Base-by-base conservation (phyloP, 2,113 vertebrate species). In the Pampusana beccarii region DNA sequence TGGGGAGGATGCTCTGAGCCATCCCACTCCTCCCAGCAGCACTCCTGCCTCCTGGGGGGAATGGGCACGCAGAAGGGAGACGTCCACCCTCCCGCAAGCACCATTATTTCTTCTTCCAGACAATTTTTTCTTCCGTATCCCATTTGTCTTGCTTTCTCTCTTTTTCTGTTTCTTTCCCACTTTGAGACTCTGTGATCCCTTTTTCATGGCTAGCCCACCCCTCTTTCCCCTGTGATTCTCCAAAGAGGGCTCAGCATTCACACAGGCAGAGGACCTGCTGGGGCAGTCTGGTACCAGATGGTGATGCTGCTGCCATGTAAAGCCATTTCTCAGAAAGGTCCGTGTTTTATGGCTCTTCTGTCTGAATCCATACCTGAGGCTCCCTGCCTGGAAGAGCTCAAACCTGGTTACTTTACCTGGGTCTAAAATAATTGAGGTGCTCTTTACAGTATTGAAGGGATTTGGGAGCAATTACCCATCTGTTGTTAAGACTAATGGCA, bases 41-140 rank as follows among this genome's bases (percentile, higher is more conserved):
- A 7, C 3, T 80, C 50, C 38, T 0, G 0, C 15, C 33, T 74
- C 21, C 23, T 2, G 0, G 9, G 29, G n/a, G 28, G 5, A 54
- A 14, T 1, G 1, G 13, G 6, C 9, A 72, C 74, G 13, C 23
- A 33, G 26, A 6, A 67, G 7, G 42, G 13, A 57, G 36, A 34
- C 1, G 0, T 11, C 40, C 11, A 25, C 48, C 24, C 48, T 83
- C 24, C 5, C 0, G 50, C 12, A 34, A 61, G 9, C 21, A 67
- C 29, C 31, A 18, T 28, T 58, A 13, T 69, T 86, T 50, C 36
- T 85, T 51, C 17, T 66, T 67, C 36, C 16, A 15, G 21, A 13
- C 23, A 73, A 19, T 57, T 58, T 83, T 80, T 16, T 69, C 50
- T 82, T 29, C 21, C 33, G 25, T 13, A 36, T 42, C 10, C 11